Evolutionary conservation across 2,888 invertebrate genomes (phyloP), one percentile per base, ranked within the genome.

Genomic region (Scaptomyza caliginosa): DNA sequence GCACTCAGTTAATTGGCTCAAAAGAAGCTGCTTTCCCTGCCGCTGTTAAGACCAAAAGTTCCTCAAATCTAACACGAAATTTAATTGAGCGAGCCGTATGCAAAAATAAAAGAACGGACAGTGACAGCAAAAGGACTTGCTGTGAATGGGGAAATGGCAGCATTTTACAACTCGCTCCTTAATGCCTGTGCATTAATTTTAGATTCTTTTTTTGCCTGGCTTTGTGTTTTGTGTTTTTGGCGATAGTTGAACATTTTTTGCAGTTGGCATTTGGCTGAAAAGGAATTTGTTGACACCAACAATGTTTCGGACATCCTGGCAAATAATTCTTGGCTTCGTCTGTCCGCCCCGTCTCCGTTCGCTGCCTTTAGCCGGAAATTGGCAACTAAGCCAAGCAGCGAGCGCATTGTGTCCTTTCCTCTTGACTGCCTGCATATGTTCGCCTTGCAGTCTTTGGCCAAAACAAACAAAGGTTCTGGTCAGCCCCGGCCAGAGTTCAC

Each of bases 261-360:
- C 62, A 64, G 50, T 66, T 80, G 80, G 76, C 73, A 71, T 77
- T 83, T 69, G 80, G 80, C 71, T 82, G 84, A 78, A 84, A 77
- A 76, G 80, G 86, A 87, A 89, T 89, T 88, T 89, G 83, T 74
- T 88, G 89, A 89, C 89, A 89, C 87, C 85, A 88, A 88, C 87
- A 86, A 89, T 89, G 89, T 87, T 86, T 88, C 85, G 88, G 85
- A 89, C 87, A 89, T 89, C 83, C 88, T 77, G 83, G 83, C 77
- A 76, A 88, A 81, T 81, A 76, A 81, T 86, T 81, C 77, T 84
- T 77, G 52, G 57, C 46, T 34, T 45, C 56, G 51, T 60, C 67
- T 51, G 21, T 55, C 11, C 21, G n/a, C 39, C 7, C 4, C 10
- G 10, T 8, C 26, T 4, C 50, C 6, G 0, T 11, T 11, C 13